These are phyloP conservation scores for Thinocorus orbignyianus DNA, from an alignment of 2,113 vertebrate species.

Conservation along the genomic window DNA sequence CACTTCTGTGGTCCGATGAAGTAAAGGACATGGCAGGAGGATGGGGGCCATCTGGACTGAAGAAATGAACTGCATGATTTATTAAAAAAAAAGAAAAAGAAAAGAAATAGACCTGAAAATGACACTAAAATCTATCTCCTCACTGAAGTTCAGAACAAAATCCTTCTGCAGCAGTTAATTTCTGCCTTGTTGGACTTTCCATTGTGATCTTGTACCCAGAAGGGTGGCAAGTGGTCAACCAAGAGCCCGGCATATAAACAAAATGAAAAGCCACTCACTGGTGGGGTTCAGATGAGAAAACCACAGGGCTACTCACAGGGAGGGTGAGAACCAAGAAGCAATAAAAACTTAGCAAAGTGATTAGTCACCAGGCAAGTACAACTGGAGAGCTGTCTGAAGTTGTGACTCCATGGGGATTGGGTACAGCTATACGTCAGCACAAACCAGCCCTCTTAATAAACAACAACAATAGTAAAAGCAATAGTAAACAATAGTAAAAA, in stretches of 20 bases:
- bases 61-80: background rate
- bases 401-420: background rate
- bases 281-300: background rate
- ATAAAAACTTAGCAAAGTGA: background rate
- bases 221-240: background rate
- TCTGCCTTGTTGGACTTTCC: background rate
- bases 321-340: conserved; percentile 21
- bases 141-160: background rate
- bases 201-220: background rate
- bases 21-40: background rate
- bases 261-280: background rate
- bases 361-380: background rate
- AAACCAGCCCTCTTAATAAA: background rate
- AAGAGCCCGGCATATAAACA: background rate
- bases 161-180: background rate
- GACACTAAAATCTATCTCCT: background rate
- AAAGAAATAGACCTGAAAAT: background rate
- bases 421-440: background rate
- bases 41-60: background rate
- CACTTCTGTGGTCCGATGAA: accelerated
- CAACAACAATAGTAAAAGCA: background rate
- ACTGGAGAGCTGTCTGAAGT: background rate
- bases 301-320: background rate
- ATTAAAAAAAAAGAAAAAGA: background rate
- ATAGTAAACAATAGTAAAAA: background rate